phyloP scores from a whole-genome alignment of 2,113 vertebrate genomes.

The Platysteira castanea region DNA sequence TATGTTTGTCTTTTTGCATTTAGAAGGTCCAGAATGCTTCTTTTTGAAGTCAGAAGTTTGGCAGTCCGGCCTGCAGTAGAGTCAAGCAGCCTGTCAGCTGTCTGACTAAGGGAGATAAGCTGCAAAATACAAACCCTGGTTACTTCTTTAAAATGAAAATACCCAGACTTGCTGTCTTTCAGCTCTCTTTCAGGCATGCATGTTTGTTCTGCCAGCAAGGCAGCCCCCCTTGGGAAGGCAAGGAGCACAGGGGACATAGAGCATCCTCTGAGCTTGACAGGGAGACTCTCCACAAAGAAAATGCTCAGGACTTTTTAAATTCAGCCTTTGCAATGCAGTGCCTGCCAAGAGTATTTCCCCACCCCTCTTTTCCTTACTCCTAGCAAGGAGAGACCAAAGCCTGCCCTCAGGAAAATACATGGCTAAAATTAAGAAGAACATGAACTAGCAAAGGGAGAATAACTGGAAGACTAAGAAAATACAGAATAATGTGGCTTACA shows the following conservation, averaged over 20 bases:
- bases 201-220: slow-evolving; percentile 49
- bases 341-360: not conserved
- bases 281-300: not conserved
- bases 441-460: not conserved
- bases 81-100: not conserved
- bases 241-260: not conserved
- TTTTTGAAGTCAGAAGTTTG: not conserved
- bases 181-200: slow-evolving; percentile 17
- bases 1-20: not conserved
- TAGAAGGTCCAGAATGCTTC: not conserved
- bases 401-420: not conserved
- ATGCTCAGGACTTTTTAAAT: not conserved
- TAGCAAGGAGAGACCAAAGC: slow-evolving; percentile 31
- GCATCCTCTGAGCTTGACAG: not conserved
- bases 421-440: not conserved
- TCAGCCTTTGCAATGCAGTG: not conserved
- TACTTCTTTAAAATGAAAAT: not conserved
- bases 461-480: slow-evolving; percentile 10
- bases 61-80: not conserved
- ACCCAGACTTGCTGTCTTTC: not conserved
- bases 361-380: not conserved
- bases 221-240: not conserved
- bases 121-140: not conserved
- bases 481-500: not conserved
- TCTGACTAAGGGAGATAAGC: not conserved